These are phyloP conservation scores for Chouioia cunea DNA, from an alignment of 2,888 invertebrate genomes.

Conservation along the genomic window DNA sequence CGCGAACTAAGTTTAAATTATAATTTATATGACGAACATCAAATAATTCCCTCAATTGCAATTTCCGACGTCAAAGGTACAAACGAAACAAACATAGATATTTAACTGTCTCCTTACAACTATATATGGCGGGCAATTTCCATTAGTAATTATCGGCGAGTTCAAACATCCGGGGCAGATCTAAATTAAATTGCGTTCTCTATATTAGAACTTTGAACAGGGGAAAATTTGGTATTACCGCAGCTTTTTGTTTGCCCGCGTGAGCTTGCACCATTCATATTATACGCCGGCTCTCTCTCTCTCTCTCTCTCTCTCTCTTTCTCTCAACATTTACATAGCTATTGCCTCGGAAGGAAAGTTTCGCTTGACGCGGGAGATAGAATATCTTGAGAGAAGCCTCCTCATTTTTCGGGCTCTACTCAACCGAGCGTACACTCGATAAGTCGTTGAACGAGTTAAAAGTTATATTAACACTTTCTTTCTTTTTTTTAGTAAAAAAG, in stretches of 20 bases:
- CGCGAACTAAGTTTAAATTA: too few species aligned
- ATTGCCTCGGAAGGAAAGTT: conserved; percentile 3
- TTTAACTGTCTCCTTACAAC: too few species aligned
- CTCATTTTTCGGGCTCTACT: neutral
- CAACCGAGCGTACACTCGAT: conserved; percentile 3
- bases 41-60: too few species aligned
- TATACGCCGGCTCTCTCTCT: neutral
- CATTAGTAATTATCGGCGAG: conserved; percentile 2
- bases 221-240: conserved; percentile 11
- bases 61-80: too few species aligned
- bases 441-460: conserved; percentile 5
- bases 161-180: conserved; percentile 6
- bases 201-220: conserved; percentile 5
- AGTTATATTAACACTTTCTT: conserved; percentile 7
- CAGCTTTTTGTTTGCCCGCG: conserved; percentile 15
- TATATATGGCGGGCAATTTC: too few species aligned
- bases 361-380: neutral
- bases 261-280: too few species aligned
- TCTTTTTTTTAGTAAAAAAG: too few species aligned
- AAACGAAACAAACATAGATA: too few species aligned
- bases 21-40: too few species aligned
- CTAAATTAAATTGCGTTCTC: conserved; percentile 27
- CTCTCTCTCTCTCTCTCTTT: too few species aligned
- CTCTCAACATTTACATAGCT: conserved; percentile 27
- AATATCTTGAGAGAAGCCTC: neutral